A percentile compares a stretch with the other conserved stretches of the same genome.
These are phyloP conservation scores for Cassiopea xamachana DNA, from an alignment of 30 jellyfish, hydroid and myxozoan species.

Conservation along the genomic window DNA sequence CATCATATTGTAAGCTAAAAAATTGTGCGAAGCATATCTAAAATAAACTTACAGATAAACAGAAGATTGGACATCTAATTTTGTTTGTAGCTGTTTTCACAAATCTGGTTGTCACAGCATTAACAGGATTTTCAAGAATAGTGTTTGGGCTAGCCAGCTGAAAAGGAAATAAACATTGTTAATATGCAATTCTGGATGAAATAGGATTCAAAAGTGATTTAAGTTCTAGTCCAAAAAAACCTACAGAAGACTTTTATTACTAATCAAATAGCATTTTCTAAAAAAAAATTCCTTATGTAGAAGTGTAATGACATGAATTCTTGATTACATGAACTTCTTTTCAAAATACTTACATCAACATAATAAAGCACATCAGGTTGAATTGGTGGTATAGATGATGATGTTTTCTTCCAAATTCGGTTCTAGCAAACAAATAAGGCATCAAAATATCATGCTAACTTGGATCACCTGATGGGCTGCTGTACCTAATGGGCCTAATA, in stretches of 20 bases:
- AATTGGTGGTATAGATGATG: conserved; percentile 55
- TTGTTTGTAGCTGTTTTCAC: conserved; percentile 95
- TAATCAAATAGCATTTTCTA: no score
- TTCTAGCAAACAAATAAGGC: conserved; percentile 39
- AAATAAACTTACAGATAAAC: conserved; percentile 82
- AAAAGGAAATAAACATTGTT: not conserved
- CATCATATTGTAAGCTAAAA: no score
- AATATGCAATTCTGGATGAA: no score
- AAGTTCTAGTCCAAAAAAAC: no score
- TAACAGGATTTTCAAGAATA: conserved; percentile 82
- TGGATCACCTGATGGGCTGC: not conserved
- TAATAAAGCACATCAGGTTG: conserved; percentile 91
- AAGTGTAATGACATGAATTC: no score
- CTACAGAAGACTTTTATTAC: no score
- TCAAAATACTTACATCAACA: conserved; percentile 63
- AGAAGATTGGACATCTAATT: conserved; percentile 91
- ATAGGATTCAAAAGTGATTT: no score
- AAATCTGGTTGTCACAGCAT: conserved; percentile 86
- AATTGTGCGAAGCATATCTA: no score
- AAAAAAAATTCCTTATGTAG: no score
- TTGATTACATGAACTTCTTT: no score
- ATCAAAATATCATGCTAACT: not conserved
- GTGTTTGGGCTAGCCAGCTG: conserved; percentile 81
- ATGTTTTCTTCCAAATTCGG: conserved; percentile 83
- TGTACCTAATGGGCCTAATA: no score